These are phyloP conservation scores for Enteromius anoplus DNA, from an alignment of 2,797 vertebrate genomes.

Conservation along the genomic window DNA sequence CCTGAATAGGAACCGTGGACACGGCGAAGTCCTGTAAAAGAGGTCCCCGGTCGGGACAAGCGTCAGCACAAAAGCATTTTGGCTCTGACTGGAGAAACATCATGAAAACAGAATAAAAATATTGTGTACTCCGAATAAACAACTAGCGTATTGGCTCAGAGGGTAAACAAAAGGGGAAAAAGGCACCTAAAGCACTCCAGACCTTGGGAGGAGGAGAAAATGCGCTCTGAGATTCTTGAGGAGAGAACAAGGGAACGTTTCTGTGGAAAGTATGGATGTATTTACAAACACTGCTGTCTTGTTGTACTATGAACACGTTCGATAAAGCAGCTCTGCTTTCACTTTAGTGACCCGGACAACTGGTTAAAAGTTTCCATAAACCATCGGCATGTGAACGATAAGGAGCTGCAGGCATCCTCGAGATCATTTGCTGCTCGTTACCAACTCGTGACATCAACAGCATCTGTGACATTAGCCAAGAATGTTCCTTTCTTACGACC, in stretches of 20 bases:
- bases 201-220: neutral
- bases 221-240: neutral
- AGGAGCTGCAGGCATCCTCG: conserved; percentile 3
- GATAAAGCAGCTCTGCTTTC: neutral
- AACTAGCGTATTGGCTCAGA: neutral
- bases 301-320: neutral
- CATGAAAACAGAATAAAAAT: conserved; percentile 5
- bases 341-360: neutral
- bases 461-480: conserved; percentile 14
- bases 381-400: conserved; percentile 33
- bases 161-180: neutral
- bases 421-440: conserved; percentile 50
- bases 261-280: neutral
- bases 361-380: conserved; percentile 47
- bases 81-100: neutral
- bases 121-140: neutral
- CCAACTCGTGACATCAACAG: conserved; percentile 34
- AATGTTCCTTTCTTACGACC: conserved; percentile 25
- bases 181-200: neutral
- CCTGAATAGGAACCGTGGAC: conserved; percentile 90
- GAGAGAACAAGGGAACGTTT: neutral
- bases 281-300: conserved; percentile 6
- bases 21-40: conserved; percentile 91
- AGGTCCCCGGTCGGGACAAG: conserved; percentile 32
- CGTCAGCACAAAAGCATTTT: conserved; percentile 2